phyloP scores from a whole-genome alignment of 2,113 vertebrate species.

The Cathartes aura region DNA sequence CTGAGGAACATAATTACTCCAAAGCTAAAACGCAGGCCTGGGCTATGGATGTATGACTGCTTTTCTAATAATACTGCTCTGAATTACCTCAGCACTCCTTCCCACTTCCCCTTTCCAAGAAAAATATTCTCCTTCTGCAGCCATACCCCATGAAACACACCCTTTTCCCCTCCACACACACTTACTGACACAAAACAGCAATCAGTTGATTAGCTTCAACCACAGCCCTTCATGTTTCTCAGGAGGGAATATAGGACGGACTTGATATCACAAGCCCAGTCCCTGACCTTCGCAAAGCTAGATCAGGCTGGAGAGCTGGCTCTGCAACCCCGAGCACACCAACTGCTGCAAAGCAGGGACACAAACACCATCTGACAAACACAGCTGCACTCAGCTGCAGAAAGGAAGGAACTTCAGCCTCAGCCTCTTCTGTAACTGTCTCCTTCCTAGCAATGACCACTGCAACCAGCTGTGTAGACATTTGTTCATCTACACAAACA shows the following conservation, averaged over 20 bases:
- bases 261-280: not conserved
- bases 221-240: not conserved
- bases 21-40: not conserved
- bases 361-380: not conserved
- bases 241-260: not conserved
- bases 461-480: not conserved
- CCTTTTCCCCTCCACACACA: rapidly evolving
- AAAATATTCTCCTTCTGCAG: not conserved
- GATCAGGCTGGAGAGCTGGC: not conserved
- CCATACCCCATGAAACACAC: rapidly evolving
- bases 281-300: not conserved
- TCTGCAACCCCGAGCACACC: not conserved
- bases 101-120: not conserved
- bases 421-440: not conserved
- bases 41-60: rapidly evolving
- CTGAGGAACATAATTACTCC: not conserved
- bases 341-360: not conserved
- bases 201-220: not conserved
- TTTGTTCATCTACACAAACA: not conserved
- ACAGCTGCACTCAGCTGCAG: constrained; percentile 2
- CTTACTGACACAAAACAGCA: not conserved
- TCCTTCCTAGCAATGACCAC: not conserved
- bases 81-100: not conserved
- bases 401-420: not conserved
- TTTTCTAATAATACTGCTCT: not conserved